phyloP scores from a whole-genome alignment of 2,797 vertebrate genomes.

The Percopsis omiscomaycus region DNA sequence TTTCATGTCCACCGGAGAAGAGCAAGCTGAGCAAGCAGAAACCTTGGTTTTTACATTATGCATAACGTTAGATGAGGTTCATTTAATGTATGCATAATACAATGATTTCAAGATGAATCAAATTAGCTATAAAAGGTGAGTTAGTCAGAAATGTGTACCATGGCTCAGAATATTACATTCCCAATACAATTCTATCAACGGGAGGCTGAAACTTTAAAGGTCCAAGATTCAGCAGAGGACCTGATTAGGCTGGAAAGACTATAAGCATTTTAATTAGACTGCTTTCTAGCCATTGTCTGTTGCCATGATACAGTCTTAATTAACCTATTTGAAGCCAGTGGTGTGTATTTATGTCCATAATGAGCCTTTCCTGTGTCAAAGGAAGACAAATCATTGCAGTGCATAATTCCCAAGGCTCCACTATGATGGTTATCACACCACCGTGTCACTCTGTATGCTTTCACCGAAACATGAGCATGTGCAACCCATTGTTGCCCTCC shows the following conservation, averaged over 20 bases:
- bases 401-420: slow-evolving; percentile 43
- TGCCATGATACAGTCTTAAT: slow-evolving; percentile 75
- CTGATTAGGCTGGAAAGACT: slow-evolving; percentile 58
- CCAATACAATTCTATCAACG: slow-evolving; percentile 40
- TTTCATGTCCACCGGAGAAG: too few relatives aligned
- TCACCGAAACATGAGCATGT: slow-evolving; percentile 15
- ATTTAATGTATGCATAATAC: slow-evolving; percentile 35
- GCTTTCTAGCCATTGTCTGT: slow-evolving; percentile 74
- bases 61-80: slow-evolving; percentile 36
- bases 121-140: slow-evolving; percentile 40
- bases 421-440: slow-evolving; percentile 53
- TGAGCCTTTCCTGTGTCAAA: slow-evolving; percentile 62
- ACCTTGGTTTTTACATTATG: background rate
- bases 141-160: slow-evolving; percentile 41
- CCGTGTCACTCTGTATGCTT: slow-evolving; percentile 21
- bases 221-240: slow-evolving; percentile 41
- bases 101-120: slow-evolving; percentile 33
- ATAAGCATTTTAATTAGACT: slow-evolving; percentile 71
- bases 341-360: slow-evolving; percentile 70
- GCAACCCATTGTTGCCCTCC: slow-evolving; percentile 14
- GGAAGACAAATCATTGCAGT: slow-evolving; percentile 60
- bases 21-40: slow-evolving; percentile 1
- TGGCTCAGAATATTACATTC: slow-evolving; percentile 38
- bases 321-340: slow-evolving; percentile 76
- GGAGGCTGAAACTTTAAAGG: slow-evolving; percentile 44